Base-by-base conservation (phyloP, 92 coral and sea anemone genomes). In the Bergia sp. region DNA sequence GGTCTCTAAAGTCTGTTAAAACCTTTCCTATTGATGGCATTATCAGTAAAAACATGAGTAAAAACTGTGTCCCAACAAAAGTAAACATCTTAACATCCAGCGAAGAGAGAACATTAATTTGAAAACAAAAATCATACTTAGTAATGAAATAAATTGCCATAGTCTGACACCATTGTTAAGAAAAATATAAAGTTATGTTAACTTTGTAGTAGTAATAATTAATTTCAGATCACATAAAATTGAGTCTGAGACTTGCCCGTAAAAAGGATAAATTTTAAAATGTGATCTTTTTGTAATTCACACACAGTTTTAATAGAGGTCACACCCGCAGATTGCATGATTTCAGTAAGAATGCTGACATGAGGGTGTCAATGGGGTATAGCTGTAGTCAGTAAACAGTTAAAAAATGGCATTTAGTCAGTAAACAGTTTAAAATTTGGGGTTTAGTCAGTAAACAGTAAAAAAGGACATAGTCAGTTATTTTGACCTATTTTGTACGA, bases 161-260 rank as follows among this genome's bases (percentile, higher is more conserved):
- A 67, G 73, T 18, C 73, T 67, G 73, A 67, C 73, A 37, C 73
- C 73, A 36, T 67, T 5, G 20, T 67, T 67, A 67, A 67, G 73
- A 67, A 67, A 67, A 67, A 67, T 67, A 67, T 29, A 29, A 29
- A 29, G 29, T 29, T 29, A 29, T 67, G 73, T 67, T 67, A 67
- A 18, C 36, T 67, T 18, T 67, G 20, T 67, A 36, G 73, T 67
- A 5, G 73, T 67, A 67, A 36, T 67, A 67, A 67, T 67, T 67
- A 1, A 18, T 67, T 67, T 67, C 73, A 67, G 20, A 67, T 67
- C 73, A 29, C 73, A 36, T 29, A 36, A 67, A 67, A 67, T 67
- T 29, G 73, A 67, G 73, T 67, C 20, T 67, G 73, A 67, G 73
- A 67, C 73, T 67, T 67, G 73, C 73, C 73, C 73, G 73, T 67